Evolutionary conservation across 2,888 invertebrate genomes (phyloP).

Genomic region (Torymus auratus): DNA sequence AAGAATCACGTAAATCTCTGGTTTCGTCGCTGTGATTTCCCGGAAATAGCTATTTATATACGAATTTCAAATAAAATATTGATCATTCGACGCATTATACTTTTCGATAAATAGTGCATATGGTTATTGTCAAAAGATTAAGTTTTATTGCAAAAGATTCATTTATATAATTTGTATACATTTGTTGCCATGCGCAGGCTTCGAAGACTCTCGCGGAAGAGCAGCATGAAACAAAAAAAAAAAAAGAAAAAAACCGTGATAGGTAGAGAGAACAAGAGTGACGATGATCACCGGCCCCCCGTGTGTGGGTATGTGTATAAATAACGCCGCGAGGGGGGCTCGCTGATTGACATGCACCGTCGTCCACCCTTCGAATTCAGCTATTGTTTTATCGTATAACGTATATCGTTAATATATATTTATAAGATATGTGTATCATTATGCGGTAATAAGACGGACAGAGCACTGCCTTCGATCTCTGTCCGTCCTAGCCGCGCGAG

Average conservation of each 20-base stretch:
- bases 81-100: no score
- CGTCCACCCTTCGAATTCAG: slow-evolving; percentile 47
- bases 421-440: slow-evolving; percentile 5
- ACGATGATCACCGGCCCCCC: slow-evolving; percentile 45
- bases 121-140: no score
- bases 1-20: slow-evolving; percentile 12
- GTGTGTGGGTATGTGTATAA: no score
- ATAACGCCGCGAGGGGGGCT: slow-evolving; percentile 13
- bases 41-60: not conserved
- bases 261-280: slow-evolving; percentile 39
- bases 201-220: slow-evolving; percentile 42
- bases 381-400: slow-evolving; percentile 1
- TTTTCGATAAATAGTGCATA: no score
- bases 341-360: slow-evolving; percentile 50
- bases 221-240: not conserved
- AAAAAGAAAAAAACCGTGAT: slow-evolving; percentile 5
- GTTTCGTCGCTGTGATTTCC: not conserved
- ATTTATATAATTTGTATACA: no score
- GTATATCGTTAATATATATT: slow-evolving; percentile 9
- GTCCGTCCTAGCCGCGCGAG: not conserved
- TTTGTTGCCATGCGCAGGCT: no score
- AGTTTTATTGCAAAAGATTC: no score
- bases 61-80: no score
- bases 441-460: not conserved
- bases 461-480: not conserved